Percentiles rank a stretch among this genome's conserved stretches.
Evolutionary conservation across 2,113 vertebrate genomes (phyloP).

Genomic region (Poecilia latipinna): DNA sequence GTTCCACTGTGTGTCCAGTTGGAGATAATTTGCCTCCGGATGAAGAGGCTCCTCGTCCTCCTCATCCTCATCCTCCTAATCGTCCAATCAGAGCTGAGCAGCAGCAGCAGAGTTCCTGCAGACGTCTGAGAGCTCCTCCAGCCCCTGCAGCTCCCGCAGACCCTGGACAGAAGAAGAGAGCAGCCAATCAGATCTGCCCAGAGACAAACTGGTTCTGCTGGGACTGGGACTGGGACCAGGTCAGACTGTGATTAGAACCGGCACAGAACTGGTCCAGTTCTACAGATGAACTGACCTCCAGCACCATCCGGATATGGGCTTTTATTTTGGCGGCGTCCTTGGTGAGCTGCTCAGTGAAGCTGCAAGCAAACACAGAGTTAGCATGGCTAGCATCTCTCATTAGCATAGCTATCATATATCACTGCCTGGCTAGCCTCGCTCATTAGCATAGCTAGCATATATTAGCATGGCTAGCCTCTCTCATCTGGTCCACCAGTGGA

Average conservation of each 20-base stretch:
- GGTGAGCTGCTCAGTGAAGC: constrained; percentile 84
- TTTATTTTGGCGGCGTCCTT: constrained; percentile 91
- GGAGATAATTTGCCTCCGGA: neutral
- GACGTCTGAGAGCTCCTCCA: constrained; percentile 72
- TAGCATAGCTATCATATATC: no score
- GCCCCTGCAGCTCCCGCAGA: constrained; percentile 86
- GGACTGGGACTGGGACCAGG: no score
- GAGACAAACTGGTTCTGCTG: no score
- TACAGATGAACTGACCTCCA: constrained; percentile 80
- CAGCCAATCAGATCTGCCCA: constrained; percentile 9
- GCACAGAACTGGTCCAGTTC: no score
- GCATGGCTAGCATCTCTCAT: constrained; percentile 22
- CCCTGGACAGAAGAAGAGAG: constrained; percentile 73
- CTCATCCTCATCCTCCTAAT: neutral
- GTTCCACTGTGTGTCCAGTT: neutral
- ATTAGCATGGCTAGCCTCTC: constrained; percentile 33
- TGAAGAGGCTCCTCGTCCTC: no score
- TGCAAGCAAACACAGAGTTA: constrained; percentile 56
- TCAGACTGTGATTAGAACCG: neutral
- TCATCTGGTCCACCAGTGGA: neutral
- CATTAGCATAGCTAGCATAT: neutral
- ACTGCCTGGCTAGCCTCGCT: constrained; percentile 18
- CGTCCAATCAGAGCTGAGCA: neutral
- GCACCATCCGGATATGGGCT: constrained; percentile 89
- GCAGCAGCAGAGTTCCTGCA: neutral